Evolutionary conservation across 2,888 invertebrate genomes (phyloP).

Genomic region (Perizoma flavofasciatum): DNA sequence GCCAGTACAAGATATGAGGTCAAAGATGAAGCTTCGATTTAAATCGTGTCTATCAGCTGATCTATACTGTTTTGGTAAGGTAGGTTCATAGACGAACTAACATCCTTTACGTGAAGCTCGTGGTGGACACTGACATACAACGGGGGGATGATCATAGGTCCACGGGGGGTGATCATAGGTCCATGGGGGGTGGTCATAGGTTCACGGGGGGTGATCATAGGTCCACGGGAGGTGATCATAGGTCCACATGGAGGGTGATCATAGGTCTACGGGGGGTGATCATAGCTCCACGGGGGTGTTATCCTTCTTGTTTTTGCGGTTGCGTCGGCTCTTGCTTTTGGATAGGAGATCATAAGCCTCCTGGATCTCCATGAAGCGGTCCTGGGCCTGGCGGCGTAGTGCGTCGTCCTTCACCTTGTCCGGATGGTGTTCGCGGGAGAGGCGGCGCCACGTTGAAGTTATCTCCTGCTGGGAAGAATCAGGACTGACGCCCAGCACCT

Average conservation of each 20-base stretch:
- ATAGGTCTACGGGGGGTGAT: slow-evolving; percentile 9
- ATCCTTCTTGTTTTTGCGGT: slow-evolving; percentile 88
- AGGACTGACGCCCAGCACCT: slow-evolving; percentile 90
- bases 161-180: slow-evolving; percentile 37
- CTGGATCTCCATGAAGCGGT: slow-evolving; percentile 96
- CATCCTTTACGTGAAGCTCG: too few relatives aligned
- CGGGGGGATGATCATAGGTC: slow-evolving; percentile 37
- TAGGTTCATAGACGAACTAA: too few relatives aligned
- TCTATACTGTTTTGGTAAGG: too few relatives aligned
- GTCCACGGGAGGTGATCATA: slow-evolving; percentile 46
- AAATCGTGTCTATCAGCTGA: too few relatives aligned
- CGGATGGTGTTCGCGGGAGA: slow-evolving; percentile 95
- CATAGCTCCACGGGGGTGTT: slow-evolving; percentile 54
- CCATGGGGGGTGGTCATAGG: too few relatives aligned
- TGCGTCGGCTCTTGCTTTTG: slow-evolving; percentile 90
- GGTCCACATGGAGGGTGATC: slow-evolving; percentile 43
- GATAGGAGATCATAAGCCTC: slow-evolving; percentile 96
- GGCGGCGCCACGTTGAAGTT: slow-evolving; percentile 90
- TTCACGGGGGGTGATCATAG: slow-evolving; percentile 39
- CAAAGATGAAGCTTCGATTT: too few relatives aligned
- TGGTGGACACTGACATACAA: too few relatives aligned
- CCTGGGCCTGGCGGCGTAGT: slow-evolving; percentile 88
- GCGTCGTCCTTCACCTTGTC: slow-evolving; percentile 93
- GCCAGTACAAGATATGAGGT: too few relatives aligned
- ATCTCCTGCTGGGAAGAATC: slow-evolving; percentile 94